Evolutionary conservation across 2,888 invertebrate genomes (phyloP), one percentile per base, ranked within the genome.

Genomic region (Vannuccia rotundouncinata): DNA sequence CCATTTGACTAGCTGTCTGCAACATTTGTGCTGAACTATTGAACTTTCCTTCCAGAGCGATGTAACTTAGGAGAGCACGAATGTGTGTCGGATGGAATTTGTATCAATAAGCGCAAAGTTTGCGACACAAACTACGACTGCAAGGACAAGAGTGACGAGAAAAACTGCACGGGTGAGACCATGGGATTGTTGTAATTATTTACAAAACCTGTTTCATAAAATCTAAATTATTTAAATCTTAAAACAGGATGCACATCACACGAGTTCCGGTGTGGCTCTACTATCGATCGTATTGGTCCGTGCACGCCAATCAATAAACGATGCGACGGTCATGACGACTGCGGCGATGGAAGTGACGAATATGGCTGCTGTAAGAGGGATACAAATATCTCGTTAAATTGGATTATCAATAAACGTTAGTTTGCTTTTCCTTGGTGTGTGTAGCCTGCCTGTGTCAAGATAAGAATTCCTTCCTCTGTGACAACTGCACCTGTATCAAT

Each of bases 321-420:
- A 13, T 88, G 88, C 83, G 85, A 88, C 82, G 84, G 86, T 0
- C 79, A 83, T 10, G 82, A 83, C 0, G 86, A 88, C 81, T 88
- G 88, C 77, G 82, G 81, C 59, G 86, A 86, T 74, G 82, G 85
- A 17, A 83, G 84, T 0, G 85, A 86, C 78, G 86, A 86, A 80
- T 59, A 73, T 75, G 78, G 78, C 0, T 78, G 78, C 28, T 25
- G 78, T 77, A 17, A 77, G 78, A 77, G 75, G 1, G 5, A 10
- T 13, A 10, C 13, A 13, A 59, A 10, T 59, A 59, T 59, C n/a
- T 59, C 59, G n/a, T n/a, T n/a, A n/a, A n/a, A n/a, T n/a, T n/a
- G n/a, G n/a, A n/a, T n/a, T n/a, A n/a, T n/a, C n/a, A n/a, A n/a
- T n/a, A n/a, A n/a, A n/a, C n/a, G n/a, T n/a, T n/a, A n/a, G n/a